Evolutionary conservation across 1,140 invertebrate species (phyloP), one percentile per base, ranked within the genome.

Genomic region (Apis florea): DNA sequence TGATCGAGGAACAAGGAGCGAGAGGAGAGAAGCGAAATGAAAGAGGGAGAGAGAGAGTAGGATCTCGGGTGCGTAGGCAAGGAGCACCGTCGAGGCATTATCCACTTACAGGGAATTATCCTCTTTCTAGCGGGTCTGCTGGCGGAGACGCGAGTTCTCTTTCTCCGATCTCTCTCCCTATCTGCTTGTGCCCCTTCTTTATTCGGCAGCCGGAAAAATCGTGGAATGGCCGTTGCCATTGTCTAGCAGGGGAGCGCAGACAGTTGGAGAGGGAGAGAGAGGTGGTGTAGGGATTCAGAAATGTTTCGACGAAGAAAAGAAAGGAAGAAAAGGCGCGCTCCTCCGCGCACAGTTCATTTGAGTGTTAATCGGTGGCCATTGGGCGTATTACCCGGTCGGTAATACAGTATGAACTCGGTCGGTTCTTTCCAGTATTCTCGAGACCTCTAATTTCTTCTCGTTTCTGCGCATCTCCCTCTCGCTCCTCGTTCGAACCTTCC

Each of bases 61-160:
- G 78, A 87, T 89, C 71, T 76, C 63, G 70, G 78, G 72, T 90
- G 90, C 88, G 90, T 91, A 91, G 86, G 83, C 89, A 89, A 90
- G 89, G 87, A 90, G 90, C 88, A 83, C 56, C 68, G 82, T 54
- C 77, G 69, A 86, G 87, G 86, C 89, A 92, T 92, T 92, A 92
- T 92, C 91, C 91, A 92, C 91, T 92, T 92, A 92, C 86, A 89
- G 90, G 86, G 88, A 92, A 92, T 91, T 91, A 92, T 92, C 87
- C 89, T 89, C 77, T 81, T 84, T 74, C 82, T 67, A 71, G 79
- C 66, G 83, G 85, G 66, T 80, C 69, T 66, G 71, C 72, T 66
- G 71, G 17, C 71, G 81, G 68, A 83, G 61, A 74, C 66, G 64
- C 79, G 85, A 70, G 53, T 59, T 66, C 77, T 84, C 47, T 67